Evolutionary conservation across 2,888 invertebrate genomes (phyloP).

Genomic region (Macrosiphum euphorbiae): DNA sequence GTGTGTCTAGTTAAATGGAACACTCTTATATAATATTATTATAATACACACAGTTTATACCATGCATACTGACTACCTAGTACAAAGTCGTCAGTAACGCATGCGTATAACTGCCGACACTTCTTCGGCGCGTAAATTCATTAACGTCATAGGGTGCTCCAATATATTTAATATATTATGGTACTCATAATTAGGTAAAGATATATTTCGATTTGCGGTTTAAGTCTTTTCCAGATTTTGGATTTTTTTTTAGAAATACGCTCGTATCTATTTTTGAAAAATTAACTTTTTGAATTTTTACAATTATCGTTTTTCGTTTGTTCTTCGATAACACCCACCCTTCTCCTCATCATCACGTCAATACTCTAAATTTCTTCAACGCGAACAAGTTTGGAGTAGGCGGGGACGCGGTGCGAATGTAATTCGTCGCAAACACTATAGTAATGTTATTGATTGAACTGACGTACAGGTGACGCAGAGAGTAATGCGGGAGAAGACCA

Average conservation of each 20-base stretch:
- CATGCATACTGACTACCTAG: neutral
- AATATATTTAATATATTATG: neutral
- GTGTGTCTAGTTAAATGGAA: neutral
- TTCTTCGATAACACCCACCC: neutral
- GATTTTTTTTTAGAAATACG: neutral
- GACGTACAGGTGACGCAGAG: conserved; percentile 64
- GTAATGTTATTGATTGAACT: conserved; percentile 63
- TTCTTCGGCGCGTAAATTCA: neutral
- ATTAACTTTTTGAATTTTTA: neutral
- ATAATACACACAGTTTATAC: neutral
- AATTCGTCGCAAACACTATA: conserved; percentile 33
- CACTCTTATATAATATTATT: neutral
- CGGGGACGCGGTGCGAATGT: conserved; percentile 3
- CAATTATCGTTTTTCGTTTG: neutral
- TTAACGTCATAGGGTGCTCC: neutral
- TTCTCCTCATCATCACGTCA: neutral
- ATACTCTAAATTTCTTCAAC: conserved; percentile 1
- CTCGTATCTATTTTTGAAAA: neutral
- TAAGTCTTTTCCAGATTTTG: neutral
- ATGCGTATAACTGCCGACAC: neutral
- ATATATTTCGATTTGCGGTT: neutral
- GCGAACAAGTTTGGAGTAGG: conserved; percentile 13
- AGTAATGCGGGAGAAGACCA: conserved; percentile 64
- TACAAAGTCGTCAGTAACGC: neutral
- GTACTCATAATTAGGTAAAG: neutral